Base-by-base conservation (phyloP, 2,113 vertebrate genomes). In the Archilochus colubris region DNA sequence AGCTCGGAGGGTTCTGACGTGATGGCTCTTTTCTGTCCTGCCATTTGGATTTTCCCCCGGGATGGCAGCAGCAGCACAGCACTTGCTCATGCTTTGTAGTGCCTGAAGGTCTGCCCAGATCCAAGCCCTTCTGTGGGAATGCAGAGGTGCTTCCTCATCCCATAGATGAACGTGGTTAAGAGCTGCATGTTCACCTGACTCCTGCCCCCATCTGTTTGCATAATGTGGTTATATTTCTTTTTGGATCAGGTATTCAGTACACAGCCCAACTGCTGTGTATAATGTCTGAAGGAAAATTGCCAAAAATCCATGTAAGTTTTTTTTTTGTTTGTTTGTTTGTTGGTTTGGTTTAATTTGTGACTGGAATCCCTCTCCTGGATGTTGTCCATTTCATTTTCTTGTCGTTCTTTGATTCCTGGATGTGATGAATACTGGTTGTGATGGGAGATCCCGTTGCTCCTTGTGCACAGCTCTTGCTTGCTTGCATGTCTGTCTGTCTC, bases 261-360 rank as follows among this genome's bases (percentile, higher is more conserved):
- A 50, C 96, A 95, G 97, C 91, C 90, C 91, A 64, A 15, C 94
- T 43, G 97, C 95, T 95, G 96, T 93, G 95, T 97, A 23, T 94
- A 91, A 96, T 96, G 96, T 94, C 93, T 89, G 95, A 95, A 93
- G 96, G 96, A 75, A 96, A 96, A 97, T 92, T 95, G 88, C 84
- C 89, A 83, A 86, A 95, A 95, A 95, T 95, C 90, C 94, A 80
- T 96, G 95, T 97, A 94, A 97, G 95, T 97, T 44, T 78, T 64
- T 25, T 48, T 66, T 53, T 8, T 3, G 20, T 74, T 43, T 44
- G 33, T 27, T 78, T 70, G 27, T 53, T 12, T 84, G 11, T 40
- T 40, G 40, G 40, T 40, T 40, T 40, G 40, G 40, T 40, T 79
- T 33, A 12, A 3, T 89, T 50, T 43, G 67, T 87, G 72, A 6